A percentile compares a stretch with the other conserved stretches of the same genome.
phyloP scores from a whole-genome alignment of 2,797 vertebrate species.

The Squalus acanthias region DNA sequence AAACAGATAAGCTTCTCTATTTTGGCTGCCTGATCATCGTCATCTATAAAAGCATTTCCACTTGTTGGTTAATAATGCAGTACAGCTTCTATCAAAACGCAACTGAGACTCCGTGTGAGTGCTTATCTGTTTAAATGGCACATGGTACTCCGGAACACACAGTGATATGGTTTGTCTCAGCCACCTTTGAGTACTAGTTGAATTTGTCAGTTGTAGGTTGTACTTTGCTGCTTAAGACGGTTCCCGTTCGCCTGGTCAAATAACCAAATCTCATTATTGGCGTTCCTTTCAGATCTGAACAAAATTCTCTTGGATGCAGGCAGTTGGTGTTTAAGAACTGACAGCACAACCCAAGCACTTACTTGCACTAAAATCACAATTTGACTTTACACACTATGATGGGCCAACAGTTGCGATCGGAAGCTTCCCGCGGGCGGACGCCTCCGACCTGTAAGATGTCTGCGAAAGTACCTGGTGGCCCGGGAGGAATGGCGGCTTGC shows the following conservation, averaged over 20 bases:
- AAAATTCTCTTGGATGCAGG: neutral
- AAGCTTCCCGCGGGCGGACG: too few relatives aligned
- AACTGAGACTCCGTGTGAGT: neutral
- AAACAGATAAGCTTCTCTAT: neutral
- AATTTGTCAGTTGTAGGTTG: neutral
- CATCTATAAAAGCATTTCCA: neutral
- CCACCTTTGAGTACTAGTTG: neutral
- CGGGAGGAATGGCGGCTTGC: too few relatives aligned
- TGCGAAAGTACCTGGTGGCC: too few relatives aligned
- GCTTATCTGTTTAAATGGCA: neutral
- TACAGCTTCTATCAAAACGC: too few relatives aligned
- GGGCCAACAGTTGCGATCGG: too few relatives aligned
- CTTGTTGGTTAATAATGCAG: too few relatives aligned
- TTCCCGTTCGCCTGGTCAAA: neutral
- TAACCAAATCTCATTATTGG: neutral
- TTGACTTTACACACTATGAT: neutral
- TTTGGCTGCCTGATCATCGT: neutral
- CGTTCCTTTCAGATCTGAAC: neutral
- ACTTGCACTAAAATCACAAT: neutral
- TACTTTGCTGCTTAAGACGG: neutral
- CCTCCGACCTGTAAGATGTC: too few relatives aligned
- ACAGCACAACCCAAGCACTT: neutral
- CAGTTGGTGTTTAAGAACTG: neutral
- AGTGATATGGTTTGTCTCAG: neutral
- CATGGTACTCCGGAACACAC: neutral